Base-by-base conservation (phyloP, 1,140 invertebrate species). In the Diploscapter pachys region DNA sequence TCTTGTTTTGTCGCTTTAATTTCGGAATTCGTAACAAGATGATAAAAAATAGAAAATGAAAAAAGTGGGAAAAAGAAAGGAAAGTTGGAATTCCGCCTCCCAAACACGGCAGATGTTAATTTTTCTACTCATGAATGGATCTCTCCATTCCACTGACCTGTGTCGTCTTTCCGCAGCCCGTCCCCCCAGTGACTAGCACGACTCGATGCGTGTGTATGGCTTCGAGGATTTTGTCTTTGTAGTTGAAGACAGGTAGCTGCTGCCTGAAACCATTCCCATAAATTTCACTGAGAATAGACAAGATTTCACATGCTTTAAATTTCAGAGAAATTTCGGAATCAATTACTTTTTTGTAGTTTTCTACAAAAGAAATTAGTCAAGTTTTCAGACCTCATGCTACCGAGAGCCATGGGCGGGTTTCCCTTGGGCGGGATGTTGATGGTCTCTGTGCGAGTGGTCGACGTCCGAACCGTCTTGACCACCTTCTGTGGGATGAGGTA, bases 161-260 rank as follows among this genome's bases (percentile, higher is more conserved):
- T 0, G 93, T 95, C 1, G 93, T 94, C 88, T 95, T 95, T 2
- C 93, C 93, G 51, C 91, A 93, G 2, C 93, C 93, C 0, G 93
- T 97, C 76, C 92, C 91, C 9, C 92, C 92, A 63, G 89, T 90
- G 57, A 95, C 89, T 76, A 94, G 91, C 56, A 94, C 89, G 2
- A 96, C 92, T 2, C 92, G 89, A 87, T 93, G 92, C 0, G 93
- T 92, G 77, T 93, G 92, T 70, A 97, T 93, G 0, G 91, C 85
- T 9, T 88, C 81, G 0, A 91, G 71, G 72, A 91, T 89, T 68
- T 88, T 83, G 4, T 89, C 84, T 55, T 87, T 83, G 56, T 89
- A 87, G 4, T 84, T 79, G 76, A 86, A 89, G 50, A 91, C 88
- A 48, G 90, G 90, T 3, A 92, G 83, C 5, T 84, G 86, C 70